Conservation (phyloP, 2,113 vertebrate species). For the Hystrix brachyura region DNA sequence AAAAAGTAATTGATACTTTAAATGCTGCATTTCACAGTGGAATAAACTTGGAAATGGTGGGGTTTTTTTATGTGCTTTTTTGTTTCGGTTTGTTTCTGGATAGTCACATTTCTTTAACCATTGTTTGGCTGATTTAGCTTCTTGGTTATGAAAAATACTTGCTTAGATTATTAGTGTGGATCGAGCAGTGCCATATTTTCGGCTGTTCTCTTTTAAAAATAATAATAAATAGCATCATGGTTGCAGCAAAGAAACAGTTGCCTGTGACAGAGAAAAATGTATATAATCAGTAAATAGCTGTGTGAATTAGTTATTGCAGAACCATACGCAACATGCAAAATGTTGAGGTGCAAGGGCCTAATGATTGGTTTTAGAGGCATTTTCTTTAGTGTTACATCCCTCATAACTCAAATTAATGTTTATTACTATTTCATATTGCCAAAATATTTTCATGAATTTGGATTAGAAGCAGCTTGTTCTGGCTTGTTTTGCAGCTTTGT, state of each 20-base stretch:
- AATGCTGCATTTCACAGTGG: not conserved
- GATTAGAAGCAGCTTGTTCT: conserved; percentile 62
- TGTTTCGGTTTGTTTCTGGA: not conserved
- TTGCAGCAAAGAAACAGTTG: conserved; percentile 33
- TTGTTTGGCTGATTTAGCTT: conserved; percentile 54
- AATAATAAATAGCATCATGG: not conserved
- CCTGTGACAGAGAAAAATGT: not conserved
- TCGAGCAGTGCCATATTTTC: not conserved
- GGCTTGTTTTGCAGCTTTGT: conserved; percentile 45
- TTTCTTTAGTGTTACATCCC: conserved; percentile 27
- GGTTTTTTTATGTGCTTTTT: not conserved
- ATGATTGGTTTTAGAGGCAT: conserved; percentile 22
- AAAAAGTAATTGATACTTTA: conserved; percentile 55
- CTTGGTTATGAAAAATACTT: conserved; percentile 5
- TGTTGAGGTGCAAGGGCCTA: not conserved
- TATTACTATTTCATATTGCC: conserved; percentile 59
- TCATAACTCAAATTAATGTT: conserved; percentile 72
- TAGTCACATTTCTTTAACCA: conserved; percentile 46
- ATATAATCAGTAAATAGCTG: not conserved
- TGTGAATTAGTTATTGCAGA: conserved; percentile 47
- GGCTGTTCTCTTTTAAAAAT: conserved; percentile 27
- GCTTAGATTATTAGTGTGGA: conserved; percentile 43
- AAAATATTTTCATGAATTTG: conserved; percentile 72
- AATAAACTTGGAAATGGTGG: conserved; percentile 38
- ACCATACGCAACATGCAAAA: not conserved